Conservation (phyloP, 2,888 invertebrate genomes). For the Cryptus armator region DNA sequence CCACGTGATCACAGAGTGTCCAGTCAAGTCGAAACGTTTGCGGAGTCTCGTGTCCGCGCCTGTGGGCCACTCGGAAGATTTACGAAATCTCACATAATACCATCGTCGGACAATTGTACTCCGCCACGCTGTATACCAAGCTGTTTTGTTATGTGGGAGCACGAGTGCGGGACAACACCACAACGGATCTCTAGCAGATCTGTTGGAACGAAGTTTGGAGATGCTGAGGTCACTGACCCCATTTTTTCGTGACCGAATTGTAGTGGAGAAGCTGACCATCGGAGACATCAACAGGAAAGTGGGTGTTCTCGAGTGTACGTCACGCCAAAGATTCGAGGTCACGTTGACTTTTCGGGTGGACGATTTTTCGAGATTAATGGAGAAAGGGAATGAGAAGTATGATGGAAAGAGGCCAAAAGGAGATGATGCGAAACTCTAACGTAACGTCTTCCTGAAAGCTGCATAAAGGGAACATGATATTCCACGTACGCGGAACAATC, state of each 20-base stretch:
- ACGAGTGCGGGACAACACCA: neutral
- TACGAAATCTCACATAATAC: constrained; percentile 69
- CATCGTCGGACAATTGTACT: constrained; percentile 29
- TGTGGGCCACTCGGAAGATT: constrained; percentile 60
- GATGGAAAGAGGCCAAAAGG: neutral
- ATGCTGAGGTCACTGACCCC: constrained; percentile 52
- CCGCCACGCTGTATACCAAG: constrained; percentile 12
- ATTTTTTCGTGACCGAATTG: constrained; percentile 14
- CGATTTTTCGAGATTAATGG: constrained; percentile 39
- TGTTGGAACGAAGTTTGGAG: constrained; percentile 35
- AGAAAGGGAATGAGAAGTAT: neutral
- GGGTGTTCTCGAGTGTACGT: constrained; percentile 19
- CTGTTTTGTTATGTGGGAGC: constrained; percentile 8
- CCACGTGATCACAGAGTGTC: constrained; percentile 18
- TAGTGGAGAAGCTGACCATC: constrained; percentile 22
- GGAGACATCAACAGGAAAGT: neutral
- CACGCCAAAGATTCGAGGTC: constrained; percentile 23
- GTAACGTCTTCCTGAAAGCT: constrained; percentile 19
- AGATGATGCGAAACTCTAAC: neutral
- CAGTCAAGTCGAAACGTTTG: constrained; percentile 36
- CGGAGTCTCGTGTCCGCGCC: constrained; percentile 23
- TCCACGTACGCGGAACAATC: constrained; percentile 42
- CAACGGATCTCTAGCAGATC: neutral
- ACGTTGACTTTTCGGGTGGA: constrained; percentile 11
- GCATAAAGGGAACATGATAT: constrained; percentile 31